Base-by-base conservation (phyloP, 2,888 invertebrate genomes). In the Cheilosia soror region DNA sequence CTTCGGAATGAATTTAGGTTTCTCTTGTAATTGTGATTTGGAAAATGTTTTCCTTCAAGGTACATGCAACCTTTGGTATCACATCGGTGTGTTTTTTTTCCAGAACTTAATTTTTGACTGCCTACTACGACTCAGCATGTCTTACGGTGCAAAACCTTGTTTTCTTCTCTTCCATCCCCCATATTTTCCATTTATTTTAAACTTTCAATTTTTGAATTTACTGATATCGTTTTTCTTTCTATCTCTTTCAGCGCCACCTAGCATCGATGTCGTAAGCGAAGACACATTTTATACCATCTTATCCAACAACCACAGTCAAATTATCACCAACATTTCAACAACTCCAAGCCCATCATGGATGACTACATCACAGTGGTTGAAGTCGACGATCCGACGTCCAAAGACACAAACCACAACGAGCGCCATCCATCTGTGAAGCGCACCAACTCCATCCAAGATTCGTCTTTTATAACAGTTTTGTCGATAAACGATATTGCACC, bases 351-450 rank as follows among this genome's bases (percentile, higher is more conserved):
- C 31, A 75, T 7, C 11, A 88, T 90, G 87, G 91, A 90, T 73
- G 94, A 94, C 88, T 94, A 94, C 89, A 93, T 95, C 77, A 95
- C 95, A 42, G 94, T 95, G 62, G 93, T 95, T 73, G 94, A 94
- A 87, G 94, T 95, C 73, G 94, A 94, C 79, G 92, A 92, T 82
- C 92, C 88, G 78, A 89, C 90, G 55, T 90, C 90, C 88, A 81
- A 90, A 89, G 90, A 90, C 88, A 88, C 88, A 87, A 90, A 90
- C 89, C 90, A 87, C 57, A 83, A 88, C 33, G 88, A 89, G 88
- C 79, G 66, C 53, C 88, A 89, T n/a, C 90, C 90, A 85, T 90
- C 90, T 88, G 89, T 90, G 88, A 89, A 89, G 77, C 88, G 89
- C 15, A 66, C 20, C 9, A 72, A 89, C 65, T 89, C 89, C 20